These are phyloP conservation scores for Nesidiocoris tenuis DNA, from an alignment of 2,888 invertebrate species.

Conservation along the genomic window DNA sequence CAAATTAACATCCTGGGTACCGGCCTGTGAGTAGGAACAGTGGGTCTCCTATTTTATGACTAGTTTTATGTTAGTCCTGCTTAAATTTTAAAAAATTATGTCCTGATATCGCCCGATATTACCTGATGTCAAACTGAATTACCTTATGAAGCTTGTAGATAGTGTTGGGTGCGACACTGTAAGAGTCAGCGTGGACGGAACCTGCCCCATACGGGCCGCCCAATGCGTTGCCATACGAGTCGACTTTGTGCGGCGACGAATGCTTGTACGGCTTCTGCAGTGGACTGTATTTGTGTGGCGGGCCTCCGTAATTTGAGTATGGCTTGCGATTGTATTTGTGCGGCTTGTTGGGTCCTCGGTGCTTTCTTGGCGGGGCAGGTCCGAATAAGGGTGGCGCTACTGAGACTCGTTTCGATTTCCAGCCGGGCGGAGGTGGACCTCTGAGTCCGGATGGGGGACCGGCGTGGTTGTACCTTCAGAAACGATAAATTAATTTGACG, in stretches of 20 bases:
- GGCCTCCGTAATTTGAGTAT: not conserved
- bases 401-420: constrained; percentile 30
- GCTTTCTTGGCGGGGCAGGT: constrained; percentile 5
- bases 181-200: constrained; percentile 29
- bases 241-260: constrained; percentile 1
- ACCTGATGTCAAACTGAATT: too few species aligned
- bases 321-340: constrained; percentile 14
- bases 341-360: constrained; percentile 22
- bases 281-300: not conserved
- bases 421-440: constrained; percentile 31
- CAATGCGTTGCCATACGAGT: not conserved
- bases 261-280: not conserved
- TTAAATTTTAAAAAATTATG: too few species aligned
- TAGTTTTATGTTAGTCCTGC: too few species aligned
- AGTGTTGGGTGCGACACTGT: constrained; percentile 32
- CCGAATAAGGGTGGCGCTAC: constrained; percentile 4
- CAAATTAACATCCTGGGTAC: too few species aligned
- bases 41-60: too few species aligned
- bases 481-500: not conserved
- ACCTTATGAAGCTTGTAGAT: constrained; percentile 37
- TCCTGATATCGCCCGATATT: too few species aligned
- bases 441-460: constrained; percentile 16
- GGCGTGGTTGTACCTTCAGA: constrained; percentile 9
- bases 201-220: not conserved
- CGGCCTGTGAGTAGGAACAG: too few species aligned